phyloP scores from a whole-genome alignment of 1,140 invertebrate genomes.

The Latrodectus geometricus region DNA sequence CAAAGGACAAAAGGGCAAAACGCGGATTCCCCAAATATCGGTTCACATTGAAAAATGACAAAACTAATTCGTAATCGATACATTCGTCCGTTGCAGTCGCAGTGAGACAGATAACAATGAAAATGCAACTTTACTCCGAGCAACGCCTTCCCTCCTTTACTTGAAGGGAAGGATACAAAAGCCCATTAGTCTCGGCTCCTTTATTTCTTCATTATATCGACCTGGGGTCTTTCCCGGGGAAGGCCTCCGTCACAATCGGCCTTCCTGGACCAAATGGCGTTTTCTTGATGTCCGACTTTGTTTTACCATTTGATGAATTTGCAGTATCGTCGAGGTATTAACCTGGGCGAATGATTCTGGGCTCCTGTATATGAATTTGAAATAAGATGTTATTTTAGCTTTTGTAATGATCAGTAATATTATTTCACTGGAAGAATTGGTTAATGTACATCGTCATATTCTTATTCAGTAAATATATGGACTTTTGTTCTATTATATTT shows the following conservation, averaged over 20 bases:
- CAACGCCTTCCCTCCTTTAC: not conserved
- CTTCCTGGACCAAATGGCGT: not conserved
- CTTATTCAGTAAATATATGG: too few species aligned
- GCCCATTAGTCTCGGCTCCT: constrained; percentile 34
- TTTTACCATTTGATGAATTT: not conserved
- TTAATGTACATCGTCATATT: too few species aligned
- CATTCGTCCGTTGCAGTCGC: not conserved
- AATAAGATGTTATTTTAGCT: too few species aligned
- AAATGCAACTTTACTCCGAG: not conserved
- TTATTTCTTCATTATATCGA: constrained; percentile 41
- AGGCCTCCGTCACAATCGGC: too few species aligned
- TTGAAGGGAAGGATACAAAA: not conserved
- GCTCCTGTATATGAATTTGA: too few species aligned
- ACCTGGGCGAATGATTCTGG: not conserved
- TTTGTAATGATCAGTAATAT: too few species aligned
- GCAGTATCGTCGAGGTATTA: not conserved
- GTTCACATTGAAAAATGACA: not conserved
- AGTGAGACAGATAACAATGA: constrained; percentile 32
- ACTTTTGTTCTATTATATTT: too few species aligned
- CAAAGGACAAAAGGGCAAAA: not conserved
- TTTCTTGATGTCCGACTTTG: not conserved
- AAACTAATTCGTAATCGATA: constrained; percentile 51
- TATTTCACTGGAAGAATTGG: too few species aligned
- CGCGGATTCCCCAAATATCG: not conserved
- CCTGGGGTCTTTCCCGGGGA: not conserved